These are phyloP conservation scores for Scalopus aquaticus DNA, from an alignment of 2,113 vertebrate species.

Conservation along the genomic window DNA sequence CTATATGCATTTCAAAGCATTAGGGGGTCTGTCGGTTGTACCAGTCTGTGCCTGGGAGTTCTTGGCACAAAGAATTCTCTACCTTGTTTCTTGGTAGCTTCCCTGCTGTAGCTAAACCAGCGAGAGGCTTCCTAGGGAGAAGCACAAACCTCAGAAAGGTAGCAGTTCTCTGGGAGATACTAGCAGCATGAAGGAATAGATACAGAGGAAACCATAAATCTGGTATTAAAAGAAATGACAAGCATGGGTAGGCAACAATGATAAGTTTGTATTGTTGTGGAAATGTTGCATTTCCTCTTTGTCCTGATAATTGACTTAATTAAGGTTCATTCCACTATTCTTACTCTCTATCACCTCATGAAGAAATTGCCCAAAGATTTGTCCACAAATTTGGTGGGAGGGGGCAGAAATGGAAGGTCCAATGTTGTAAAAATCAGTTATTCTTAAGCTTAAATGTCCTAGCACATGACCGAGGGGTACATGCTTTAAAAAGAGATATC, in stretches of 20 bases:
- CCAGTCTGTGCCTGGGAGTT: neutral
- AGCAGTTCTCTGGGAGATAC: neutral
- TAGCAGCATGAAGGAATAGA: neutral
- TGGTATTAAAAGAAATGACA: neutral
- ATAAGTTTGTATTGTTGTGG: neutral
- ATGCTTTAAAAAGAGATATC: too few relatives aligned
- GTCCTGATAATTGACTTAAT: neutral
- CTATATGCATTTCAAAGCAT: neutral
- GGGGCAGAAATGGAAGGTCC: neutral
- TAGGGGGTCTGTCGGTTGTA: neutral
- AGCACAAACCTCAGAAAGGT: neutral
- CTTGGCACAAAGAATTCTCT: neutral
- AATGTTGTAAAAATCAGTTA: neutral
- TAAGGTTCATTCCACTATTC: neutral
- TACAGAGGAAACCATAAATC: neutral
- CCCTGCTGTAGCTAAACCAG: neutral
- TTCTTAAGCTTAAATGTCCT: neutral
- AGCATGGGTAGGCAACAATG: neutral
- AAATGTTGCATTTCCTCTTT: slow-evolving; percentile 13
- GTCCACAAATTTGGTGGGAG: neutral
- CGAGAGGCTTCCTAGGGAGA: neutral
- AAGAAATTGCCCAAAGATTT: slow-evolving; percentile 41
- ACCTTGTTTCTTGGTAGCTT: neutral
- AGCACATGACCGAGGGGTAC: too few relatives aligned
- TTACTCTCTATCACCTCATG: neutral